Evolutionary conservation across 2,113 vertebrate genomes (phyloP), one percentile per base, ranked within the genome.

Genomic region (Semicossyphus pulcher): DNA sequence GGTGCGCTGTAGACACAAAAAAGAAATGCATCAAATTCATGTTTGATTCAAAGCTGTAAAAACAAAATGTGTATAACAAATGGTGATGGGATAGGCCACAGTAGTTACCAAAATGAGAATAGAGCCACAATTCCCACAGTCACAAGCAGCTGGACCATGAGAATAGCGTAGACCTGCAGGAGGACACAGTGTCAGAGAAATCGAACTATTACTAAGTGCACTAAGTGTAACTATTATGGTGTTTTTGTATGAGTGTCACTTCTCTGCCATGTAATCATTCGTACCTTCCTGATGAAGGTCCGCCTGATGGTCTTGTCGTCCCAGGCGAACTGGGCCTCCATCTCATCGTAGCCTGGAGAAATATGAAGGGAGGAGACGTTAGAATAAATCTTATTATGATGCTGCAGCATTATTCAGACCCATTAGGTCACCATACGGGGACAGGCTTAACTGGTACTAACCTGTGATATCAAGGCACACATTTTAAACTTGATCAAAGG

Each of bases 241-340:
- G 31, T 15, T 48, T 23, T 3, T 34, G 3, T 4, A 2, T 1
- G 3, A 8, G 2, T 58, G 8, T 34, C 6, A 4, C 14, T 25
- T 5, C 7, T 60, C 9, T 41, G 10, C 15, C 1, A 4, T 14
- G 6, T 15, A 1, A 0, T 26, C 5, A 2, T 25, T 18, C 4
- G 3, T 91, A 98, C 97, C 97, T 99, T 99, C 85, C 96, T 93
- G 90, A 99, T 92, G 91, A 99, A 99, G 42, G 96, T 92, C 41
- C 91, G 91, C 32, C 97, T 91, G 72, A 99, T 94, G 0, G 89
- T 93, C 49, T 90, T 92, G 86, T 99, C 96, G 0, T 99, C 96
- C 95, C 95, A 98, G 53, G 93, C 93, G 83, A 96, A 96, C 74
- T 94, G 94, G 0, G 94, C 95, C 87, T 96, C 93, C 90, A 92